Conservation (phyloP, 2,888 invertebrate species). For the Noctua janthe region DNA sequence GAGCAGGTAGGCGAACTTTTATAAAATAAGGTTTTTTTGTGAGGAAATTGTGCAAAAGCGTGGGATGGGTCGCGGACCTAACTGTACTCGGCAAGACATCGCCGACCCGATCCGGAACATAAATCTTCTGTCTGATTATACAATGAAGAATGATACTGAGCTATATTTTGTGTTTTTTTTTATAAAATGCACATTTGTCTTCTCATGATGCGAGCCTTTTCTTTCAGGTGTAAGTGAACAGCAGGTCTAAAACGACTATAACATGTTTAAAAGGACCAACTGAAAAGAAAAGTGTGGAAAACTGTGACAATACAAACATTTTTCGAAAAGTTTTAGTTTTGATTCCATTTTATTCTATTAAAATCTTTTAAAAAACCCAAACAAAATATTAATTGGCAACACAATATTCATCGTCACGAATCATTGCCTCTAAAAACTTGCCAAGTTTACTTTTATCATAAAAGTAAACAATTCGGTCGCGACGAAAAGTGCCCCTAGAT, state of each 20-base stretch:
- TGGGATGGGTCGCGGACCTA: slow-evolving; percentile 85
- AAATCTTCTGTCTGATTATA: slow-evolving; percentile 74
- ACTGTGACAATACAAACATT: too few relatives aligned
- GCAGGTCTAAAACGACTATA: not conserved
- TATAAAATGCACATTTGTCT: slow-evolving; percentile 37
- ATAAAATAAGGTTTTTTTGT: slow-evolving; percentile 82
- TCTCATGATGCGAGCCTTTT: not conserved
- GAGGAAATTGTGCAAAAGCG: slow-evolving; percentile 88
- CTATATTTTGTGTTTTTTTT: slow-evolving; percentile 49
- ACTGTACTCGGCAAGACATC: slow-evolving; percentile 83
- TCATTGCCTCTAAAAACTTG: slow-evolving; percentile 69
- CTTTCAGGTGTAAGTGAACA: not conserved
- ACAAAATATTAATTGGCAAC: slow-evolving; percentile 51
- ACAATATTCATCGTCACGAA: slow-evolving; percentile 73
- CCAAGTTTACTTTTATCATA: slow-evolving; percentile 82
- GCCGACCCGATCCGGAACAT: slow-evolving; percentile 74
- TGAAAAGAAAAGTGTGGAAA: not conserved
- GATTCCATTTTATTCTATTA: not conserved
- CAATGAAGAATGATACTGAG: slow-evolving; percentile 61
- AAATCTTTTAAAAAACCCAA: not conserved
- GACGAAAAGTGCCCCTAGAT: slow-evolving; percentile 72
- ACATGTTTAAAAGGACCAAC: not conserved
- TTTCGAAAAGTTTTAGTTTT: not conserved
- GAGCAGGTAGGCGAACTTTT: slow-evolving; percentile 88
- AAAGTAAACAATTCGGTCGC: slow-evolving; percentile 84